Percentiles rank a stretch among this genome's conserved stretches.
Conservation (phyloP, 2,797 vertebrate genomes). For the Megalops cyprinoides region DNA sequence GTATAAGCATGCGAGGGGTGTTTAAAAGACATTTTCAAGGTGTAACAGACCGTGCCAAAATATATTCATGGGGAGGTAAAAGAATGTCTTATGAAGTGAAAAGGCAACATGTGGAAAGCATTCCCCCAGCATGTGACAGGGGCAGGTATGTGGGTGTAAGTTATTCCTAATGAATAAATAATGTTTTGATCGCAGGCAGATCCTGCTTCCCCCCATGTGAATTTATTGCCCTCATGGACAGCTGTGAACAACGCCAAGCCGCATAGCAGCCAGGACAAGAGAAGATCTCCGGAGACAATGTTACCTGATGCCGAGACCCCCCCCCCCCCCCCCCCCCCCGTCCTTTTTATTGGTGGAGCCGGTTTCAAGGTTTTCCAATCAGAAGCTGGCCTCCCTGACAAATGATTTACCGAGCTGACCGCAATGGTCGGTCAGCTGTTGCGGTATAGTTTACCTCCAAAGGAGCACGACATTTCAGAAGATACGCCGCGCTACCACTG, state of each 20-base stretch:
- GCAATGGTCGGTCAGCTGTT: conserved; percentile 29
- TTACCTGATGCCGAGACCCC: not conserved
- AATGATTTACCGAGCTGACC: not conserved
- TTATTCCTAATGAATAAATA: conserved; percentile 16
- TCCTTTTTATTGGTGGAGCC: not conserved
- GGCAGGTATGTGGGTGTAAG: not conserved
- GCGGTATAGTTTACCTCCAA: conserved; percentile 25
- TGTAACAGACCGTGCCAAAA: conserved; percentile 21
- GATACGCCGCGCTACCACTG: not conserved
- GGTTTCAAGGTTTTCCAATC: conserved; percentile 6
- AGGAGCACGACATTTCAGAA: conserved; percentile 12
- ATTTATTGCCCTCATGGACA: conserved; percentile 20
- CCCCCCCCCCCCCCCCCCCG: not conserved
- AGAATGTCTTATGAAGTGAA: conserved; percentile 17
- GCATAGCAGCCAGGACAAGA: not conserved
- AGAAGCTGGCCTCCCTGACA: not conserved
- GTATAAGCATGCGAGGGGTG: not conserved
- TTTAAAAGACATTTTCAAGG: conserved; percentile 25
- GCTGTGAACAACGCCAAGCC: not conserved
- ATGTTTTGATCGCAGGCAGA: not conserved
- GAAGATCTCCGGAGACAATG: not conserved
- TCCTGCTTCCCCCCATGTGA: conserved; percentile 6
- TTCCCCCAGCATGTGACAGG: not conserved
- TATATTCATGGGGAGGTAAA: conserved; percentile 23
- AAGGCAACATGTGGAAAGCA: conserved; percentile 22